Evolutionary conservation across 2,888 invertebrate species (phyloP), one percentile per base, ranked within the genome.

Genomic region (Tortricodes alternella): DNA sequence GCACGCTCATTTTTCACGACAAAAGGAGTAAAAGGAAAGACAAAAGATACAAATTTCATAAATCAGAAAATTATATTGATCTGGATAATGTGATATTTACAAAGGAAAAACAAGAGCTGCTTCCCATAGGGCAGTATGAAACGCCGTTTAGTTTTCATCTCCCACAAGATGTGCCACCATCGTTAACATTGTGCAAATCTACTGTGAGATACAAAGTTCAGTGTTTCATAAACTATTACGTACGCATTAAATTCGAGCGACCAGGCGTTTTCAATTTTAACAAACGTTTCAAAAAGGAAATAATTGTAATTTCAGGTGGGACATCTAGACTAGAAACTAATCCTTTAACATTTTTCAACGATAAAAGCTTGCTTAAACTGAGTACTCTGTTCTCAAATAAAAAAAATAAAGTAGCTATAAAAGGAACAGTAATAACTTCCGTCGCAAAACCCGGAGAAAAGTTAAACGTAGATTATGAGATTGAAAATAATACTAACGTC

Each of bases 211-310:
- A 43, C 34, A 57, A 57, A 24, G 37, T 60, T 16, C 24, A 38
- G 29, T 60, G 57, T 39, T 48, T 49, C 38, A 57, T 60, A 13
- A 48, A 41, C 2, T 55, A 55, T 6, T 55, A 55, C 16, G 41
- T 55, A 27, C 35, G 57, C 16, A 60, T 60, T 23, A 60, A 60
- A 23, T 60, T 60, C 32, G 46, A 57, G 18, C 57, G 39, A 11
- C 49, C 58, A 0, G 58, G 58, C 21, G 1, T 44, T 0, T 46
- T 58, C 0, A 53, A 37, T 23, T 37, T 49, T n/a, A 38, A 7
- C 3, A 53, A 53, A 23, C 53, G 37, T 15, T 53, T 44, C 15
- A 53, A 44, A 23, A 58, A 44, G 1, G 58, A 44, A n/a, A 24
- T 58, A 13, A 49, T 7, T 13, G 58, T 58, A 1, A 32, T 21